phyloP scores from a whole-genome alignment of 37 sponge, comb jelly and placozoan genomes.

The Axinella damicornis region DNA sequence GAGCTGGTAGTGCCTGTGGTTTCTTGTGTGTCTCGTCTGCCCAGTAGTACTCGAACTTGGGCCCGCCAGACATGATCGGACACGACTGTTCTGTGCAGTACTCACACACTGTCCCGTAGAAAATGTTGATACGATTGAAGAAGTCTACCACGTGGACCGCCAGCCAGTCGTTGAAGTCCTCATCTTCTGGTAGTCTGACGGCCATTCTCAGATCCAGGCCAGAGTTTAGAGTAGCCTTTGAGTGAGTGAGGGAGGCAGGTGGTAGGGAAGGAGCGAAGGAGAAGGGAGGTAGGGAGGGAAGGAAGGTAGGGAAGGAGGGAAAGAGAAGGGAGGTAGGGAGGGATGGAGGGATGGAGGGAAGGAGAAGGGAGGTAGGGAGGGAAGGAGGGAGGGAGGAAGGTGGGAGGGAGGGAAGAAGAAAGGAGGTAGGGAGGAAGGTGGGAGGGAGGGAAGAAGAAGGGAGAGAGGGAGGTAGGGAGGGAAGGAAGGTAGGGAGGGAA shows the following conservation, averaged over 20 bases:
- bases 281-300: background rate
- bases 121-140: slow-evolving; percentile 93
- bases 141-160: slow-evolving; percentile 96
- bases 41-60: slow-evolving; percentile 95
- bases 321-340: background rate
- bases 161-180: slow-evolving; percentile 89
- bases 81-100: slow-evolving; percentile 77
- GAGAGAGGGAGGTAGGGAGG: background rate
- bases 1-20: slow-evolving; percentile 81
- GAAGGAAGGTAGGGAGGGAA: background rate
- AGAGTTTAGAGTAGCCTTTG: slow-evolving; percentile 87
- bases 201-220: slow-evolving; percentile 86
- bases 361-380: background rate
- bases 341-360: background rate
- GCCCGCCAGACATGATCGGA: slow-evolving; percentile 93
- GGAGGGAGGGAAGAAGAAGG: background rate
- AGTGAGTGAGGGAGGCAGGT: background rate
- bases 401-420: background rate
- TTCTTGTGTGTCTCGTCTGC: slow-evolving; percentile 91
- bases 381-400: background rate
- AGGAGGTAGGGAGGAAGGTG: background rate
- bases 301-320: background rate
- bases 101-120: slow-evolving; percentile 91
- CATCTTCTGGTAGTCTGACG: slow-evolving; percentile 77
- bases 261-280: background rate